These are phyloP conservation scores for Artibeus lituratus DNA, from an alignment of 2,797 vertebrate species.

Conservation along the genomic window DNA sequence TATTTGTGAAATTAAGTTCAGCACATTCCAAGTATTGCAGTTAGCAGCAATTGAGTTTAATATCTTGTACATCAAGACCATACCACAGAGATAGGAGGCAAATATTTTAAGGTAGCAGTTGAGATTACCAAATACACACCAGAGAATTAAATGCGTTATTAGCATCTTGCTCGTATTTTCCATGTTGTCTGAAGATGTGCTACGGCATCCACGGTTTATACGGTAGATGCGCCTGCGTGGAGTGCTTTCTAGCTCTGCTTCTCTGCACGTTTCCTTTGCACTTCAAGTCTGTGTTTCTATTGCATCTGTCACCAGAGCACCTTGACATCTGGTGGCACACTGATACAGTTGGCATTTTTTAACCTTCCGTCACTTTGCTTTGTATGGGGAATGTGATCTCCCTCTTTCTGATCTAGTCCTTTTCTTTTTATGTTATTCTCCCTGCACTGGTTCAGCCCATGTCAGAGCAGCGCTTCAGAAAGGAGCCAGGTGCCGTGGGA, in stretches of 20 bases:
- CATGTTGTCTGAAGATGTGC: background rate
- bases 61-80: background rate
- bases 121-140: background rate
- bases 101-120: background rate
- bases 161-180: background rate
- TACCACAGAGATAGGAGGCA: background rate
- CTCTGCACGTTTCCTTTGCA: background rate
- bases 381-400: background rate
- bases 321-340: constrained; percentile 24
- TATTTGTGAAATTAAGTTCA: constrained; percentile 46
- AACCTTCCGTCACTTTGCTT: constrained; percentile 14
- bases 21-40: background rate
- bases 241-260: background rate
- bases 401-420: background rate
- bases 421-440: background rate
- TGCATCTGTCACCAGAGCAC: constrained; percentile 33
- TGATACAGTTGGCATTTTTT: background rate
- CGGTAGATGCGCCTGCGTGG: background rate
- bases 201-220: background rate
- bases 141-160: background rate
- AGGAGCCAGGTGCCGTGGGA: constrained; percentile 20
- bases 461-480: background rate
- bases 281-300: background rate
- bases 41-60: constrained; percentile 40
- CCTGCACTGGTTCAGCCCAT: rapidly evolving